Evolutionary conservation across 2,113 vertebrate genomes (phyloP).

Genomic region (Suricata suricatta): DNA sequence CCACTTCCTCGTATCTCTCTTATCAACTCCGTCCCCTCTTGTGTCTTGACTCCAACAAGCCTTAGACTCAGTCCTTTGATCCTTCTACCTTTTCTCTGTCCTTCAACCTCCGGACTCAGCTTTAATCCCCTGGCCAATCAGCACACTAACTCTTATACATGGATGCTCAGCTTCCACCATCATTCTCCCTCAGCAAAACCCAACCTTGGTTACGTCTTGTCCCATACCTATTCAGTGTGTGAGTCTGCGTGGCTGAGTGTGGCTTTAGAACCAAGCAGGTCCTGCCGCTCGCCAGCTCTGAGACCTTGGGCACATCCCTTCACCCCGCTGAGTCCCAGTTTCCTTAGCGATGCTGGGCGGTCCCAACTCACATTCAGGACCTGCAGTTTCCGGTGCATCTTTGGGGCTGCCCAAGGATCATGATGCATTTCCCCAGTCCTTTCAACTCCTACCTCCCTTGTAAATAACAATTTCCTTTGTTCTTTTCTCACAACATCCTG

Average conservation of each 20-base stretch:
- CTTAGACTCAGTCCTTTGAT: background rate
- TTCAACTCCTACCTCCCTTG: background rate
- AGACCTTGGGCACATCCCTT: background rate
- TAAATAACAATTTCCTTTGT: background rate
- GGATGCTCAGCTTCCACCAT: no score
- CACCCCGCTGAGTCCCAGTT: background rate
- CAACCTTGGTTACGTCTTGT: background rate
- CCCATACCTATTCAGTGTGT: background rate
- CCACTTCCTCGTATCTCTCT: background rate
- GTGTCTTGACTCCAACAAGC: no score
- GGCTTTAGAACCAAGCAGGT: background rate
- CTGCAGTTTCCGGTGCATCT: background rate
- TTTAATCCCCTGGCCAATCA: background rate
- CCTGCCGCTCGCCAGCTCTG: background rate
- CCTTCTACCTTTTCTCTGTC: background rate
- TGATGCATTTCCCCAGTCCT: background rate
- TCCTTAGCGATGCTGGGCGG: background rate
- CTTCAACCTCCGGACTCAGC: background rate
- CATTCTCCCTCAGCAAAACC: background rate
- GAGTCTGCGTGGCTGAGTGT: background rate
- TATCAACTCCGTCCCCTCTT: background rate
- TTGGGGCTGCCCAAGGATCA: background rate
- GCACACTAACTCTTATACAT: background rate
- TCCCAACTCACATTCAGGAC: background rate
- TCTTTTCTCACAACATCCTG: background rate